Conservation (phyloP, 2,113 vertebrate genomes). For the Pavo muticus region DNA sequence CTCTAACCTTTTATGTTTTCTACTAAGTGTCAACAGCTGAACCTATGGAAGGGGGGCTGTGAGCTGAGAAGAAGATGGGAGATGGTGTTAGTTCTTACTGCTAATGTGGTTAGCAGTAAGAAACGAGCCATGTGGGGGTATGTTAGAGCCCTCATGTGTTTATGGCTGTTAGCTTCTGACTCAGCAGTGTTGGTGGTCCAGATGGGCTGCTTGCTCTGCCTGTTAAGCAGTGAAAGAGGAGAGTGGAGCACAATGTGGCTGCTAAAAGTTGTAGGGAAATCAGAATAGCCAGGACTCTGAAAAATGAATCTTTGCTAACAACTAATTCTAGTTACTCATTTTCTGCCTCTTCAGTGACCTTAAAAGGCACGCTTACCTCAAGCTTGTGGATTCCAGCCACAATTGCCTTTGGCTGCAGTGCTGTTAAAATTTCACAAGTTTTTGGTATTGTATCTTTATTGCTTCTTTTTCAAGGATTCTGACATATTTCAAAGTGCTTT, state of each 20-base stretch:
- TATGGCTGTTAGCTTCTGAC: neutral
- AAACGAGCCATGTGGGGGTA: neutral
- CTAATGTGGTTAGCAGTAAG: neutral
- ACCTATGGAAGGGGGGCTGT: neutral
- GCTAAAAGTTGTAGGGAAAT: neutral
- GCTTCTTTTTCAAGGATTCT: neutral
- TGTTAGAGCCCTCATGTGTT: neutral
- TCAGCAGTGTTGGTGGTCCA: neutral
- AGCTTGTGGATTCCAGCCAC: neutral
- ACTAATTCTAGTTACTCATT: neutral
- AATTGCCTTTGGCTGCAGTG: neutral
- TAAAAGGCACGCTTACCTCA: neutral
- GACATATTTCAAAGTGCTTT: neutral
- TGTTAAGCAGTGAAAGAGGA: neutral
- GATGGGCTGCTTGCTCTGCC: neutral
- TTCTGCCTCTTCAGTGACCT: neutral
- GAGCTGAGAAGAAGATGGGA: neutral
- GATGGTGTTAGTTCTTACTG: neutral
- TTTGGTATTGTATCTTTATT: neutral
- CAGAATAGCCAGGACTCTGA: accelerated
- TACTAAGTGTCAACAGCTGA: neutral
- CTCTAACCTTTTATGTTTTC: neutral
- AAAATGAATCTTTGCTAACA: neutral
- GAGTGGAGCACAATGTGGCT: neutral
- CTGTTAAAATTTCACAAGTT: neutral